Base-by-base conservation (phyloP, 2,888 invertebrate genomes). In the Andrena chrysosceles region DNA sequence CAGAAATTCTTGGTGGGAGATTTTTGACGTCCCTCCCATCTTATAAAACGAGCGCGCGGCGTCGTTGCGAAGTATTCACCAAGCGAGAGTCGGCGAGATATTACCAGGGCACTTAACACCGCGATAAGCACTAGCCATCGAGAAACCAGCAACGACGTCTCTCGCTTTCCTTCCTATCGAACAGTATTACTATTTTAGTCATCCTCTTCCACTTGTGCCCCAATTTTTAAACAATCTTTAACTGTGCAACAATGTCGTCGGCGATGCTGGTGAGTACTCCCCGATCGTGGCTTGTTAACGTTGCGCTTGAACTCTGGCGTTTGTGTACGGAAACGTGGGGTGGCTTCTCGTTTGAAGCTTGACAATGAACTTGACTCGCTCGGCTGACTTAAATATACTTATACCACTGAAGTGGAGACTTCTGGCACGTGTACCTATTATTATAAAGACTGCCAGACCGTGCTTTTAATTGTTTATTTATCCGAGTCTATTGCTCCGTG, bases 31-130 rank as follows among this genome's bases (percentile, higher is more conserved):
- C 83, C 86, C 69, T 71, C 83, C 88, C 86, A 87, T 89, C 91
- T 91, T 93, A 93, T 93, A 93, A 93, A 93, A 92, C 93, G 92
- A 92, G 92, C 85, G 90, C 85, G 62, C 77, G 71, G 85, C 89
- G 84, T 90, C 86, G 86, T 81, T 87, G 88, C 87, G 90, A 84
- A 83, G 88, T 92, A 93, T 91, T 93, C 91, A 87, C 90, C 81
- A 89, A 84, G 85, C 87, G 87, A 87, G 86, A 90, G 89, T 77
- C 87, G 85, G 42, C 75, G n/a, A 48, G 64, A 29, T 26, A 68
- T 75, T 42, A 48, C 48, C 56, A 62, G 56, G 20, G 42, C 26
- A 13, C 42, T 33, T 8, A 23, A 20, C 31, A 52, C 20, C 49
- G 59, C 70, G 78, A 78, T 31, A 68, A 48, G 8, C 60, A 42